Conservation (phyloP, 1,140 invertebrate genomes). For the Notospermus geniculatus region DNA sequence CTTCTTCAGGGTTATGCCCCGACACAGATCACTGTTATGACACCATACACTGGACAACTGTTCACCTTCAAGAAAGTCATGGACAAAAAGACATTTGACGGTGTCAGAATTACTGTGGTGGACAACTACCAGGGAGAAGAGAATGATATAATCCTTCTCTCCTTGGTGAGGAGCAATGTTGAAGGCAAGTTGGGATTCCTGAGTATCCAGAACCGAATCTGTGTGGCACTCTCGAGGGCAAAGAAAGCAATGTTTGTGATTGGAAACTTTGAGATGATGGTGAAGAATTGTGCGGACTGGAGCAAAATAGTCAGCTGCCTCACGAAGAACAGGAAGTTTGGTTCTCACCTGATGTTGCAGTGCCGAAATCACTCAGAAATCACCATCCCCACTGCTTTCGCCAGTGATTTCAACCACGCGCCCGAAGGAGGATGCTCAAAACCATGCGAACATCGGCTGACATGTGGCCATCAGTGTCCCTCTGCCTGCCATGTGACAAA, state of each 20-base stretch:
- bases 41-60: slow-evolving; percentile 26
- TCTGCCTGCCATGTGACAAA: slow-evolving; percentile 17
- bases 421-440: slow-evolving; percentile 31
- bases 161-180: slow-evolving; percentile 33
- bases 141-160: slow-evolving; percentile 34
- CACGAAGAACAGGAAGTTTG: slow-evolving; percentile 24
- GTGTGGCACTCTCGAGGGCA: slow-evolving; percentile 31
- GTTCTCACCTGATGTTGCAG: slow-evolving; percentile 17
- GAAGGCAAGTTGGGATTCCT: slow-evolving; percentile 27
- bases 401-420: slow-evolving; percentile 29
- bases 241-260: slow-evolving; percentile 22
- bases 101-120: slow-evolving; percentile 1
- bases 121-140: slow-evolving; percentile 36
- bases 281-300: slow-evolving; percentile 30
- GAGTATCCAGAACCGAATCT: slow-evolving; percentile 27
- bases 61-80: not conserved
- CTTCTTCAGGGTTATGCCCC: slow-evolving; percentile 36
- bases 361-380: slow-evolving; percentile 17
- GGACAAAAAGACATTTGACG: slow-evolving; percentile 24
- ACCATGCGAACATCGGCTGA: slow-evolving; percentile 25
- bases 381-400: slow-evolving; percentile 19
- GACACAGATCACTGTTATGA: slow-evolving; percentile 43
- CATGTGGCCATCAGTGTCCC: slow-evolving; percentile 29
- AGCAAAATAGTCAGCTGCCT: slow-evolving; percentile 35
- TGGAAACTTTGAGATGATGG: slow-evolving; percentile 25